Evolutionary conservation across 2,888 invertebrate species (phyloP).

Genomic region (Aleiodes alternator): DNA sequence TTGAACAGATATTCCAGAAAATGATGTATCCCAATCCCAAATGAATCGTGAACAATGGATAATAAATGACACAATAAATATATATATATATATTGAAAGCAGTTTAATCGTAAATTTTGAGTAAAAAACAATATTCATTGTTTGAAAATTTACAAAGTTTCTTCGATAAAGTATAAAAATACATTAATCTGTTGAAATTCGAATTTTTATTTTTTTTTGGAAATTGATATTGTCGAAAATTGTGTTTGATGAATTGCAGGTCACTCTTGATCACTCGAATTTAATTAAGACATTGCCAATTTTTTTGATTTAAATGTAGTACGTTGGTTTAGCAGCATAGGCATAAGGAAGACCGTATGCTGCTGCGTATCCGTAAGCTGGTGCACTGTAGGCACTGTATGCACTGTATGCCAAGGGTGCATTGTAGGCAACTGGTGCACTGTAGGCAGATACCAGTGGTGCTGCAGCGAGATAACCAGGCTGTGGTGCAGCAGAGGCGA

Average conservation of each 20-base stretch:
- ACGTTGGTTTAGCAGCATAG: conserved; percentile 38
- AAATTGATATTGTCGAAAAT: not conserved
- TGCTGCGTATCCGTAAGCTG: conserved; percentile 58
- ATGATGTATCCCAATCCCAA: not conserved
- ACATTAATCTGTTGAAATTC: conserved; percentile 7
- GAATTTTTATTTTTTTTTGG: not conserved
- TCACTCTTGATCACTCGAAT: conserved; percentile 10
- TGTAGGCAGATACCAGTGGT: conserved; percentile 67
- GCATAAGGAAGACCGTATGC: conserved; percentile 46
- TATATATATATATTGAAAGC: conserved; percentile 7
- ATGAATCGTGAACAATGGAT: not conserved
- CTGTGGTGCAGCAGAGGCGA: conserved; percentile 75
- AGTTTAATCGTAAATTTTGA: conserved; percentile 14
- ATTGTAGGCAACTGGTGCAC: conserved; percentile 64
- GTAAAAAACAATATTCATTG: not conserved
- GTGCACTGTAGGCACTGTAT: conserved; percentile 63
- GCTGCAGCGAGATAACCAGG: conserved; percentile 66
- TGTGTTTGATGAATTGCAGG: not conserved
- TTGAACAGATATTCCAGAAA: not conserved
- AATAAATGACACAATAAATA: not conserved
- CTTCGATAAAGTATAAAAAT: not conserved
- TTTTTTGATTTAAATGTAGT: conserved; percentile 1
- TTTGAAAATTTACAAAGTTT: not conserved
- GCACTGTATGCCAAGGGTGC: conserved; percentile 64
- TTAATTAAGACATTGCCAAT: not conserved